Base-by-base conservation (phyloP, 1,140 invertebrate genomes). In the Trichomalopsis sarcophagae region DNA sequence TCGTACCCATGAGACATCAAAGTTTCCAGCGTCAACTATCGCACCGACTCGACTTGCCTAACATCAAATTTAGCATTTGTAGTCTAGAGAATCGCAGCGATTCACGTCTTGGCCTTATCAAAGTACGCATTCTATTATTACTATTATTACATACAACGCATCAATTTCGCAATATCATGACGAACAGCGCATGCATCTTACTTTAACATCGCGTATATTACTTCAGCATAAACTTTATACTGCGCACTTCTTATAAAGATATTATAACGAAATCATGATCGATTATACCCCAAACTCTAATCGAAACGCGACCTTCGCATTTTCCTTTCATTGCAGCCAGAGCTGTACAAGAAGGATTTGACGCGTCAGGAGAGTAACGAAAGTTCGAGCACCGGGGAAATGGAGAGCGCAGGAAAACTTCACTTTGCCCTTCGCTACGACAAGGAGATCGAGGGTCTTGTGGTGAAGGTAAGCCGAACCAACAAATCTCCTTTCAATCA, bases 391-490 rank as follows among this genome's bases (percentile, higher is more conserved):
- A 94, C 94, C 5, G 92, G 93, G 17, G 96, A 97, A 82, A 94
- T 96, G 92, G 95, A 96, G 88, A 95, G 95, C 83, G 96, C 96
- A 84, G 97, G 97, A 10, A 96, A 96, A 90, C 92, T 97, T 55
- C 95, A 96, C 89, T 97, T 97, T 89, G 95, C 96, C 69, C 92
- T 97, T 0, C 94, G 95, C 82, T 97, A 97, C 90, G 96, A 97
- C 88, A 95, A 95, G 80, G 96, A 97, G 87, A 95, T 96, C 21
- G 96, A 97, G 88, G 95, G 95, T 21, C 94, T 97, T 0, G 94
- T 96, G 75, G 95, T 96, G 6, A 96, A 96, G 94, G 96, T 96
- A 92, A 93, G 90, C 88, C 81, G 40, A 73, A n/a, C 55, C 17
- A 6, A 62, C 4, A 62, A n/a, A 62, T 62, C 55, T 62, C 55